Conservation (phyloP, 2,797 vertebrate species). For the Argentina silus region DNA sequence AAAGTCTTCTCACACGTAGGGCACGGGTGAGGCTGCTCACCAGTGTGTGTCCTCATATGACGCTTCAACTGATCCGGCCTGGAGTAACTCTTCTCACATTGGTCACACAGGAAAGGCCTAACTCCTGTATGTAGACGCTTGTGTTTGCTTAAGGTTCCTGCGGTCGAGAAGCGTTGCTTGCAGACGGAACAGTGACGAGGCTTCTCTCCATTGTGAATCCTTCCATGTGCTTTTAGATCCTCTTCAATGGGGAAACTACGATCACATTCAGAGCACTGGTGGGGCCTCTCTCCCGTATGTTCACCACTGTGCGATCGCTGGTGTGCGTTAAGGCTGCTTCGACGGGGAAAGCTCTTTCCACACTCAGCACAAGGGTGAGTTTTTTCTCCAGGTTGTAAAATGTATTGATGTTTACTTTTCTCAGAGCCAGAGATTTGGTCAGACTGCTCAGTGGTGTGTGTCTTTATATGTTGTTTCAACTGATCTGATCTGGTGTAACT, state of each 20-base stretch:
- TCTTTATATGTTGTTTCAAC: neutral
- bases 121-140: neutral
- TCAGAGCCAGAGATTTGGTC: neutral
- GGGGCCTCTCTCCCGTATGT: neutral
- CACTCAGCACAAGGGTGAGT: neutral
- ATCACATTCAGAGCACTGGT: neutral
- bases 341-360: neutral
- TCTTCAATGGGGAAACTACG: neutral
- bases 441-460: neutral
- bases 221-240: neutral
- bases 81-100: neutral
- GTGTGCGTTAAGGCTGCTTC: neutral
- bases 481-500: conserved; percentile 3
- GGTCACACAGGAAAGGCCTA: neutral
- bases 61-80: neutral
- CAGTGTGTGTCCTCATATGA: neutral
- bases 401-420: neutral
- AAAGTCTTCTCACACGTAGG: too few relatives aligned
- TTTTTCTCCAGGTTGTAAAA: neutral
- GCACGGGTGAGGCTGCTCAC: neutral
- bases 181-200: neutral
- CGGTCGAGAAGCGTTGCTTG: neutral
- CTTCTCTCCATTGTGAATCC: neutral
- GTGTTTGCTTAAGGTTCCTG: neutral
- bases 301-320: conserved; percentile 1